A percentile compares a stretch with the other conserved stretches of the same genome.
phyloP scores from a whole-genome alignment of 2,113 vertebrate species.

The Tyrannus savana region DNA sequence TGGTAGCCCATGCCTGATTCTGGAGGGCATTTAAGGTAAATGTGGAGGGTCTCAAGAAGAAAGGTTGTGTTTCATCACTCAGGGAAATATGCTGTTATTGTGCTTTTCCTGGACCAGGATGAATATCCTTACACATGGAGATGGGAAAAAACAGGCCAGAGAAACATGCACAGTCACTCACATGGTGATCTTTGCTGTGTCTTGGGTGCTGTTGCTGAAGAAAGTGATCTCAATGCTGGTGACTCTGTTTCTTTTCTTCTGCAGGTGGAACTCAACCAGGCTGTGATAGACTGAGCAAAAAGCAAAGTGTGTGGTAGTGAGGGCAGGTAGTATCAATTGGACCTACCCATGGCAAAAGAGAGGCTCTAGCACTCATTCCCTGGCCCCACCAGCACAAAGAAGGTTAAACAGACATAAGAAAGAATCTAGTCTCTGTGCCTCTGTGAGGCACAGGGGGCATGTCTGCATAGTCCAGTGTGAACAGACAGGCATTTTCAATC shows the following conservation, averaged over 20 bases:
- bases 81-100: background rate
- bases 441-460: background rate
- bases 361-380: background rate
- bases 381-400: background rate
- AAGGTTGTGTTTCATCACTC: background rate
- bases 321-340: background rate
- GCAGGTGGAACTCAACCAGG: conserved; percentile 75
- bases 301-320: background rate
- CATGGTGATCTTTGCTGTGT: conserved; percentile 71
- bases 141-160: background rate
- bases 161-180: conserved; percentile 46
- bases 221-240: conserved; percentile 72
- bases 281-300: conserved; percentile 73
- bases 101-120: background rate
- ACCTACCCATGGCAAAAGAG: background rate
- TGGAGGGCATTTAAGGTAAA: background rate
- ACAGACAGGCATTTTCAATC: background rate
- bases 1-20: background rate
- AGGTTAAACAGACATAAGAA: background rate
- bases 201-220: conserved; percentile 43
- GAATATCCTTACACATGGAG: background rate
- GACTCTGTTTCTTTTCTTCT: conserved; percentile 49
- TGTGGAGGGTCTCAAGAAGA: background rate
- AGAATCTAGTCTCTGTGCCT: background rate
- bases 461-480: background rate